Conservation (phyloP, 2,888 invertebrate species). For the Drosophila diplacantha region DNA sequence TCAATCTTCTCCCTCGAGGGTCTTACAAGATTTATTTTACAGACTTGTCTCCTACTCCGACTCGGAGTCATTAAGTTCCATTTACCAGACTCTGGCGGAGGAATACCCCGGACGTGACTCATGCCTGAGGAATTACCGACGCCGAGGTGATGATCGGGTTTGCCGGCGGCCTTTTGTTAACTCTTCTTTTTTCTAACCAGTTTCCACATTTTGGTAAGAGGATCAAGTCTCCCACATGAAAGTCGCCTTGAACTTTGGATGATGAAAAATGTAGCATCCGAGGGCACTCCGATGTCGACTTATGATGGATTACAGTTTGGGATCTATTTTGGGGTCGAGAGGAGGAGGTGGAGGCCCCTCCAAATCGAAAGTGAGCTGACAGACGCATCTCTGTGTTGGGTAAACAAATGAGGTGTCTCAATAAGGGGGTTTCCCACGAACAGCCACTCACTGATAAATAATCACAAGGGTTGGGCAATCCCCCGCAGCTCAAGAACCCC, state of each 20-base stretch:
- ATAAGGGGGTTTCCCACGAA: slow-evolving; percentile 12
- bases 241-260: slow-evolving; percentile 42
- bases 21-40: slow-evolving; percentile 18
- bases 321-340: not conserved
- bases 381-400: slow-evolving; percentile 1
- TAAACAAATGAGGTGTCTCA: slow-evolving; percentile 9
- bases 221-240: slow-evolving; percentile 26
- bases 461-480: slow-evolving; percentile 1
- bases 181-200: slow-evolving; percentile 39
- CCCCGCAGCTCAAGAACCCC: not conserved
- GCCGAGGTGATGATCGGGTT: slow-evolving; percentile 2
- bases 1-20: slow-evolving; percentile 5
- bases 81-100: slow-evolving; percentile 31
- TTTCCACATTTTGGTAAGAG: slow-evolving; percentile 16
- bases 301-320: slow-evolving; percentile 52
- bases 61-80: slow-evolving; percentile 25
- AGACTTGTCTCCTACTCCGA: not conserved
- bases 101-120: slow-evolving; percentile 68
- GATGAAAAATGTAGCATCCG: slow-evolving; percentile 1
- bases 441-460: slow-evolving; percentile 6
- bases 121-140: slow-evolving; percentile 32
- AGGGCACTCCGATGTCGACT: slow-evolving; percentile 26
- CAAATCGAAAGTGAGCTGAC: slow-evolving; percentile 35
- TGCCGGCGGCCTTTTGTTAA: slow-evolving; percentile 7
- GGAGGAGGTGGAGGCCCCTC: slow-evolving; percentile 26